A percentile compares a stretch with the other conserved stretches of the same genome.
Conservation (phyloP, 2,797 vertebrate species). For the Triplophysa yarkandensis region DNA sequence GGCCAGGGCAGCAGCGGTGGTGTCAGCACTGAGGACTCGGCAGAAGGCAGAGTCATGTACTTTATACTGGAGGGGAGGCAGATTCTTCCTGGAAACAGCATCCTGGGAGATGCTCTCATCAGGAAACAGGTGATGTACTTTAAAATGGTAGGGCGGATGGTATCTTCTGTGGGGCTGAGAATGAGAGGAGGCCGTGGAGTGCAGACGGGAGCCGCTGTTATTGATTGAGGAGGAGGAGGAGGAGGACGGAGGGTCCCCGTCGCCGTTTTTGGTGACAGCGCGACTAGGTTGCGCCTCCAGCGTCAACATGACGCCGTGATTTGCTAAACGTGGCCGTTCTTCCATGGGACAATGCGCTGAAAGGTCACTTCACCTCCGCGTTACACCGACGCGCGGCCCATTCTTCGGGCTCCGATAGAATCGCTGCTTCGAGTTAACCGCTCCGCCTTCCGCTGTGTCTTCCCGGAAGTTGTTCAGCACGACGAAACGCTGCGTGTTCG, state of each 20-base stretch:
- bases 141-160: conserved; percentile 58
- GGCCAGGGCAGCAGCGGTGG: conserved; percentile 56
- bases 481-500: conserved; percentile 48
- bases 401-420: conserved; percentile 48
- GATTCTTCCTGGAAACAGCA: conserved; percentile 53
- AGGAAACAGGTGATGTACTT: conserved; percentile 54
- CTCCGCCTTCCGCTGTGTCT: conserved; percentile 32
- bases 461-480: conserved; percentile 40
- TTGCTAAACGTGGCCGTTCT: conserved; percentile 49
- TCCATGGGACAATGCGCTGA: conserved; percentile 59
- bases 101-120: conserved; percentile 58
- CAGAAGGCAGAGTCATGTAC: conserved; percentile 62
- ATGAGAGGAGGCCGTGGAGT: conserved; percentile 53
- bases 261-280: conserved; percentile 51
- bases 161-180: conserved; percentile 55
- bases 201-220: conserved; percentile 62
- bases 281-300: conserved; percentile 53
- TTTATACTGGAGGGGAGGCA: conserved; percentile 59
- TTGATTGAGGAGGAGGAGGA: conserved; percentile 53
- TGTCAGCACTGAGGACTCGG: conserved; percentile 56
- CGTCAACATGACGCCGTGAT: conserved; percentile 56
- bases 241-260: conserved; percentile 54
- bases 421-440: conserved; percentile 48
- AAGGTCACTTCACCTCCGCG: conserved; percentile 62
- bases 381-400: conserved; percentile 58